Conservation (phyloP, 1,140 invertebrate genomes). For the Leptinotarsa lineolata region DNA sequence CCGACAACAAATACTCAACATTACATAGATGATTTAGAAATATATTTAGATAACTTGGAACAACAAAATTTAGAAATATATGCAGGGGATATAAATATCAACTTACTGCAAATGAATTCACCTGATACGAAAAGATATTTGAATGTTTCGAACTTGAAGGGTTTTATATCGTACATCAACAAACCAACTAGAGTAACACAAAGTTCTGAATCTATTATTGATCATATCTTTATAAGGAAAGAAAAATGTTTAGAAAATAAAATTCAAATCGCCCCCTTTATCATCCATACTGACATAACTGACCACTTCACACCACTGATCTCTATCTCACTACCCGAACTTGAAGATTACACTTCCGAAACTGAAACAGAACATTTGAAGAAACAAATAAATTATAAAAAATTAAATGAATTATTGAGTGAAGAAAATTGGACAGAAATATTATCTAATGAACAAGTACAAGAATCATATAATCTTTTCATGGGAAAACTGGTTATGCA, state of each 20-base stretch:
- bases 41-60: conserved; percentile 23
- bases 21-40: conserved; percentile 21
- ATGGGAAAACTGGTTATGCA: not conserved
- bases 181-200: conserved; percentile 24
- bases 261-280: conserved; percentile 8
- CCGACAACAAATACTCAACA: conserved; percentile 20
- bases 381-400: conserved; percentile 15
- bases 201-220: conserved; percentile 7
- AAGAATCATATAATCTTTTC: conserved; percentile 18
- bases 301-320: conserved; percentile 11
- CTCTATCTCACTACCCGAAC: conserved; percentile 8
- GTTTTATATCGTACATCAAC: conserved; percentile 22
- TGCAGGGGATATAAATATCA: conserved; percentile 25
- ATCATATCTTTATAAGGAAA: conserved; percentile 27
- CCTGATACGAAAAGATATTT: conserved; percentile 16
- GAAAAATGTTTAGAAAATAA: conserved; percentile 11
- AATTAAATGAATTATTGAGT: conserved; percentile 5
- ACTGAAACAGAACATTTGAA: conserved; percentile 10
- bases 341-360: not conserved
- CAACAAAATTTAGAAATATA: conserved; percentile 13
- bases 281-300: conserved; percentile 9
- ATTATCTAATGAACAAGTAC: not conserved
- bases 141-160: conserved; percentile 14
- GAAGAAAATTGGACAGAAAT: conserved; percentile 15
- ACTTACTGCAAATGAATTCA: conserved; percentile 2